Evolutionary conservation across 2,888 invertebrate species (phyloP).

Genomic region (Drosophila paramelanica): DNA sequence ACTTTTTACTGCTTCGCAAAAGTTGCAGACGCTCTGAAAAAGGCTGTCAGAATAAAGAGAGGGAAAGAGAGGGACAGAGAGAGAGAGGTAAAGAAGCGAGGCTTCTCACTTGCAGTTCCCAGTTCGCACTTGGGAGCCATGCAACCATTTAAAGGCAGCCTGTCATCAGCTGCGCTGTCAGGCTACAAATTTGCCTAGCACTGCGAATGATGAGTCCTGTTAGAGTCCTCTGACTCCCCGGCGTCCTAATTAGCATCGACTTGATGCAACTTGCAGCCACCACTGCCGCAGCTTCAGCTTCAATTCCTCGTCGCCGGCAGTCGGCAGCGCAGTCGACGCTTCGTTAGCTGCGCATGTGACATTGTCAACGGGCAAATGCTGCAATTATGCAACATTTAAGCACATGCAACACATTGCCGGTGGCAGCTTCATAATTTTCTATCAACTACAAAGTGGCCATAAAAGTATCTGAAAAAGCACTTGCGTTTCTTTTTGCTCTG

Average conservation of each 20-base stretch:
- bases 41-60: neutral
- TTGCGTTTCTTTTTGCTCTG: neutral
- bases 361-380: slow-evolving; percentile 53
- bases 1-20: slow-evolving; percentile 46
- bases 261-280: slow-evolving; percentile 37
- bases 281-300: slow-evolving; percentile 13
- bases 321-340: slow-evolving; percentile 35
- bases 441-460: slow-evolving; percentile 7
- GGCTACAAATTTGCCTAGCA: slow-evolving; percentile 54
- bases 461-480: slow-evolving; percentile 1
- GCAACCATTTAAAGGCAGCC: slow-evolving; percentile 32
- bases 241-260: slow-evolving; percentile 65
- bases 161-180: slow-evolving; percentile 51
- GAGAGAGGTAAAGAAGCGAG: slow-evolving; percentile 13
- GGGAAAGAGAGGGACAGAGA: neutral
- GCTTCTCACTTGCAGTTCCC: slow-evolving; percentile 9
- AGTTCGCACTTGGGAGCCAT: slow-evolving; percentile 9
- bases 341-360: slow-evolving; percentile 66
- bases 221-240: slow-evolving; percentile 24
- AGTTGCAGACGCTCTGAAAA: slow-evolving; percentile 9
- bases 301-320: neutral
- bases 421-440: slow-evolving; percentile 15
- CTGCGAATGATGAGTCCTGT: slow-evolving; percentile 39
- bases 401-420: slow-evolving; percentile 30
- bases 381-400: slow-evolving; percentile 68